These are phyloP conservation scores for Willowsia nigromaculata DNA, from an alignment of 2,888 invertebrate genomes.

Conservation along the genomic window DNA sequence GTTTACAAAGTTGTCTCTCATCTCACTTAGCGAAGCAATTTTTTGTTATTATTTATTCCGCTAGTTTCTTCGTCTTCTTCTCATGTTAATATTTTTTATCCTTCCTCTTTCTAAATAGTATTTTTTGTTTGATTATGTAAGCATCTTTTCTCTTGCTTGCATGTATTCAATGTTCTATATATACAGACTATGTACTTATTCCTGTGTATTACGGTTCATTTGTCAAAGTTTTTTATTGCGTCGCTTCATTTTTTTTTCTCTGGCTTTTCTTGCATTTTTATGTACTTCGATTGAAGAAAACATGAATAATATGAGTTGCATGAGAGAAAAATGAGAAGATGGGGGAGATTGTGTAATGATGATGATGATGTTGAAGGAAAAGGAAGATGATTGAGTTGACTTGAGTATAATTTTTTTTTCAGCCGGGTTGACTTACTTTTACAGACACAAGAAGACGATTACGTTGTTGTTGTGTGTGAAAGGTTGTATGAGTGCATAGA, in stretches of 20 bases:
- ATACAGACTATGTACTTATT: not conserved
- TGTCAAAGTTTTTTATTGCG: slow-evolving; percentile 18
- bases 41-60: not conserved
- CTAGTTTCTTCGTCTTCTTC: slow-evolving; percentile 7
- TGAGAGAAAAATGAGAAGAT: not conserved
- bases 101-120: slow-evolving; percentile 2
- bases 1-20: not conserved
- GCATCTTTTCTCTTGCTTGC: not conserved
- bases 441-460: slow-evolving; percentile 2
- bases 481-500: not conserved
- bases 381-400: slow-evolving; percentile 53
- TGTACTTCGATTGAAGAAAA: not conserved
- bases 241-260: not conserved
- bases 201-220: slow-evolving; percentile 57
- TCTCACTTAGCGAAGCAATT: not conserved
- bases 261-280: slow-evolving; percentile 4
- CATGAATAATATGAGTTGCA: not conserved
- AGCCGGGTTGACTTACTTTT: slow-evolving; percentile 28
- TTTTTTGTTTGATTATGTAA: slow-evolving; percentile 17
- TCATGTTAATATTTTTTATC: not conserved
- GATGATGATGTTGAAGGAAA: slow-evolving; percentile 19
- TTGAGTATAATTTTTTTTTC: not conserved
- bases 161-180: not conserved
- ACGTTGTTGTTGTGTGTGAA: not conserved
- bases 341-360: not conserved